A percentile compares a stretch with the other conserved stretches of the same genome.
phyloP scores from a whole-genome alignment of 2,888 invertebrate species.

The Gasteruption jaculator region DNA sequence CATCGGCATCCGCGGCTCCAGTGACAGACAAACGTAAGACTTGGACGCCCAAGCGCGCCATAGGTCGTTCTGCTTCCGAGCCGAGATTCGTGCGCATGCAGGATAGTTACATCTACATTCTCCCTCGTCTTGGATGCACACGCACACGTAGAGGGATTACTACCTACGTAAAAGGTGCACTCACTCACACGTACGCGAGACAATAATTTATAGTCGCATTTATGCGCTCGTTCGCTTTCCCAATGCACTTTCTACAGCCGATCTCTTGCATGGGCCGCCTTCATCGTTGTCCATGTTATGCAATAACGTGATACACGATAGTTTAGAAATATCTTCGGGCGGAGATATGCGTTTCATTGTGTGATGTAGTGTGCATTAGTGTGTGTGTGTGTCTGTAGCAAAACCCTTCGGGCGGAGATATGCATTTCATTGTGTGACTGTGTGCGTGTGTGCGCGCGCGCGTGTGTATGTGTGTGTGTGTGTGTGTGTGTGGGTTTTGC shows the following conservation, averaged over 20 bases:
- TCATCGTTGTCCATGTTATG: slow-evolving; percentile 23
- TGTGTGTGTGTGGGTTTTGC: too few relatives aligned
- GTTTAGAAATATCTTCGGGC: slow-evolving; percentile 29
- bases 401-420: too few relatives aligned
- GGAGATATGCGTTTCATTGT: too few relatives aligned
- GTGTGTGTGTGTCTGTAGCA: too few relatives aligned
- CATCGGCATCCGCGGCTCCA: not conserved
- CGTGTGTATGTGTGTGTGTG: too few relatives aligned
- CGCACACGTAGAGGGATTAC: slow-evolving; percentile 10
- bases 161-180: slow-evolving; percentile 10
- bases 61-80: too few relatives aligned
- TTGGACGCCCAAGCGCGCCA: not conserved
- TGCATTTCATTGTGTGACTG: too few relatives aligned
- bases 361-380: too few relatives aligned
- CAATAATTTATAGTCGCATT: slow-evolving; percentile 46
- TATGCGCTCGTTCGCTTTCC: slow-evolving; percentile 45
- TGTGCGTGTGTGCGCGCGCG: too few relatives aligned
- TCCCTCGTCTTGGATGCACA: slow-evolving; percentile 9
- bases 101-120: too few relatives aligned
- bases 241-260: slow-evolving; percentile 47
- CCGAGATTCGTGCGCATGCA: too few relatives aligned
- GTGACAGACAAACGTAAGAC: not conserved
- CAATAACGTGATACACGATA: slow-evolving; percentile 33
- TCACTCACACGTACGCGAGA: slow-evolving; percentile 23
- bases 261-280: slow-evolving; percentile 25